Evolutionary conservation across 2,888 invertebrate species (phyloP), one percentile per base, ranked within the genome.

Genomic region (Scaptomyza caliginosa): DNA sequence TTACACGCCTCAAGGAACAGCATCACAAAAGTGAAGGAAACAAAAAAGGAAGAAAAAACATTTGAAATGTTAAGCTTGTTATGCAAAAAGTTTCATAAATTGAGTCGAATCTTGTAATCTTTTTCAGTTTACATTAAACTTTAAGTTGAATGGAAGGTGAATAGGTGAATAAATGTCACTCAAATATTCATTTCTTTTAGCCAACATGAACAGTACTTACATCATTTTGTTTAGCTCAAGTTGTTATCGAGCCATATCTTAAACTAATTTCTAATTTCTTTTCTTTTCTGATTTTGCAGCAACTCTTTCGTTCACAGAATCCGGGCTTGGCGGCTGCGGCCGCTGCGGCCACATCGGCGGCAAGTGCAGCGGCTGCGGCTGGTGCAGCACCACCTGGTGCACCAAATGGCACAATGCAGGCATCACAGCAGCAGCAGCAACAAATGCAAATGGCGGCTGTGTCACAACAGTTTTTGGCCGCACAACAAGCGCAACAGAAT

Each of bases 301-400:
- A 96, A 95, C 92, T 97, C 88, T 96, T 97, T 92, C 95, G 97
- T 90, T 96, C 96, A 91, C 97, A 97, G 91, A 96, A 95, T 89
- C 94, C 95, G 88, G 93, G 95, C 90, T 93, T 94, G 90, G 93
- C 94, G 71, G 90, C 91, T 66, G 91, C 91, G 59, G 91, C 90
- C 42, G 92, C 96, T 90, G 90, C 91, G 58, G 89, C 91, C 88
- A 90, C 91, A 85, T 90, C 90, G 60, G 89, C 90, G 51, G 91
- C 90, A 63, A 90, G 82, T 46, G 90, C 89, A 50, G 91, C 90
- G 68, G 90, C 90, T 48, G 89, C 90, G 28, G 90, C 90, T 56
- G 90, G 88, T 26, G 89, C 79, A 10, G 89, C 86, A 55, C 83
- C 83, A 23, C 88, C 88, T 2, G 89, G 95, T 93, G 88, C 95